Evolutionary conservation across 2,888 invertebrate genomes (phyloP).

Genomic region (Anarsia innoxiella): DNA sequence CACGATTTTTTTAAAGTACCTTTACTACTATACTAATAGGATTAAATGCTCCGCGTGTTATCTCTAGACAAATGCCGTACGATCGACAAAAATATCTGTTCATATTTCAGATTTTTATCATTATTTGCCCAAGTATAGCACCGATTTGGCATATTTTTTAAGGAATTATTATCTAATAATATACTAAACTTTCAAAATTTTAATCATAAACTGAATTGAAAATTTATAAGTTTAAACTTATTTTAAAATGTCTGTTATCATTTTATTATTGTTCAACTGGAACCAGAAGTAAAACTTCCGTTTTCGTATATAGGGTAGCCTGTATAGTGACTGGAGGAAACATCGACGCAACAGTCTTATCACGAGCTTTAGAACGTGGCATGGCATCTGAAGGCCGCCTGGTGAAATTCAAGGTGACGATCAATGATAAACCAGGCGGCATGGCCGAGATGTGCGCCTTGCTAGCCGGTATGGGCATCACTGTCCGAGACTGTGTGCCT

Average conservation of each 20-base stretch:
- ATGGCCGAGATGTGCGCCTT: slow-evolving; percentile 87
- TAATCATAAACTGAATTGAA: neutral
- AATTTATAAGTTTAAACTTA: neutral
- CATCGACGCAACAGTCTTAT: slow-evolving; percentile 91
- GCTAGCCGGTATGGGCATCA: slow-evolving; percentile 84
- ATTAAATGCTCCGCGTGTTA: too few species aligned
- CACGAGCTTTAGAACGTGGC: slow-evolving; percentile 91
- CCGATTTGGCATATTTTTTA: too few species aligned
- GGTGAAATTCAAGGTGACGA: slow-evolving; percentile 74
- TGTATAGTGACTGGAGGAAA: slow-evolving; percentile 89
- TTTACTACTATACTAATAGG: too few species aligned
- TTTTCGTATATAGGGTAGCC: slow-evolving; percentile 81
- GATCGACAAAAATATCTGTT: too few species aligned
- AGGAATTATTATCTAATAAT: too few species aligned
- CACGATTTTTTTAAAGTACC: too few species aligned
- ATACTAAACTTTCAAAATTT: too few species aligned
- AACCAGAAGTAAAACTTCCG: too few species aligned
- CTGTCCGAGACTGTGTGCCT: slow-evolving; percentile 94
- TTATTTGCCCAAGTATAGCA: too few species aligned
- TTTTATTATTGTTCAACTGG: neutral
- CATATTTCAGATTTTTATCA: too few species aligned
- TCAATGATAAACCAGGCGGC: slow-evolving; percentile 90
- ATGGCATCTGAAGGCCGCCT: slow-evolving; percentile 90
- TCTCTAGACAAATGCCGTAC: too few species aligned
- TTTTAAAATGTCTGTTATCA: neutral